Evolutionary conservation across 2,113 vertebrate genomes (phyloP).

Genomic region (Megaceryle torquata): DNA sequence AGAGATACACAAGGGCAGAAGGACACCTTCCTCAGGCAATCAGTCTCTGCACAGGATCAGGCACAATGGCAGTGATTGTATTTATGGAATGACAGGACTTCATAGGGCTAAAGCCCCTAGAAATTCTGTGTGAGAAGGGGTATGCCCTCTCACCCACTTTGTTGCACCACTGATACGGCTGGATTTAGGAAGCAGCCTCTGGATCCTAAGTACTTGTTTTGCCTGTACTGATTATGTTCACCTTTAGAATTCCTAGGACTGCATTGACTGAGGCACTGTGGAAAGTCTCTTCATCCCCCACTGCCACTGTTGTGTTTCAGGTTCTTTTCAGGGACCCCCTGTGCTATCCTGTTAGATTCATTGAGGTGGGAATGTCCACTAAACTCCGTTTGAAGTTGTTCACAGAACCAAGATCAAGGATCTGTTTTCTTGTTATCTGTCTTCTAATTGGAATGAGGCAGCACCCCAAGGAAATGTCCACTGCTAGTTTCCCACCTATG

Average conservation of each 20-base stretch:
- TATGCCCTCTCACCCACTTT: neutral
- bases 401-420: neutral
- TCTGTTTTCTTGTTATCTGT: neutral
- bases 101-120: neutral
- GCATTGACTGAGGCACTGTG: neutral
- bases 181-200: neutral
- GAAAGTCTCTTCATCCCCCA: neutral
- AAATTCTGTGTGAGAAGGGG: neutral
- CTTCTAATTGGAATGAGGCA: neutral
- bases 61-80: constrained; percentile 31
- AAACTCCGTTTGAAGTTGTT: neutral
- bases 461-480: neutral
- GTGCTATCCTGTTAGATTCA: neutral
- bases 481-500: neutral
- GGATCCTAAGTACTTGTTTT: neutral
- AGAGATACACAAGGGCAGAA: neutral
- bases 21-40: neutral
- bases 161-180: neutral
- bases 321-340: neutral
- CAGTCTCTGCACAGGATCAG: neutral
- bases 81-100: neutral
- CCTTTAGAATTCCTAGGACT: neutral
- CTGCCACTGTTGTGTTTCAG: neutral
- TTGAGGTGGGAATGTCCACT: neutral
- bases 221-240: neutral